Evolutionary conservation across 2,797 vertebrate species (phyloP).

Genomic region (Notolepis coatsorum): DNA sequence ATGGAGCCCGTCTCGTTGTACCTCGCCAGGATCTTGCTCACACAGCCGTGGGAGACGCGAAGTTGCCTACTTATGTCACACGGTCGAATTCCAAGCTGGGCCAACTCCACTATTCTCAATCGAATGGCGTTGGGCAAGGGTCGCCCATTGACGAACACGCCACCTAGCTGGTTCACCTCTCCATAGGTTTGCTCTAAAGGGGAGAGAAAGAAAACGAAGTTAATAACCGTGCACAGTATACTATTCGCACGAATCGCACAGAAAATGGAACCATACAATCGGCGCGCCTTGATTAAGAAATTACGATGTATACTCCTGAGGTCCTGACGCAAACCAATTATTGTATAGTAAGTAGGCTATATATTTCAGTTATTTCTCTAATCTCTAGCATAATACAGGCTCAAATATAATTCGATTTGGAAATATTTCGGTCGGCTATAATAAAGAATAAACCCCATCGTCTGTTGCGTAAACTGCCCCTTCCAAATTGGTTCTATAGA

Average conservation of each 20-base stretch:
- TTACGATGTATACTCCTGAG: slow-evolving; percentile 24
- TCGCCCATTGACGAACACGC: slow-evolving; percentile 97
- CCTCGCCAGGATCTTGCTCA: slow-evolving; percentile 96
- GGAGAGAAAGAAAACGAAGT: slow-evolving; percentile 11
- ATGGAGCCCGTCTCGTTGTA: slow-evolving; percentile 99
- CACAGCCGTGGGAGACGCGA: slow-evolving; percentile 96
- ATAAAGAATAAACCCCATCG: slow-evolving; percentile 22
- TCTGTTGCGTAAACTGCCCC: slow-evolving; percentile 2
- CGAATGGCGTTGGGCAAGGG: slow-evolving; percentile 96
- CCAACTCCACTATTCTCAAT: slow-evolving; percentile 95
- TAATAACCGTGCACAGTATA: not conserved
- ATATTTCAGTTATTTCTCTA: no score
- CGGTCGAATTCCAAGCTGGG: slow-evolving; percentile 96
- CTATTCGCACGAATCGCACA: slow-evolving; percentile 7
- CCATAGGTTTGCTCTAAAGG: slow-evolving; percentile 95
- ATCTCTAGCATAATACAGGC: slow-evolving; percentile 29
- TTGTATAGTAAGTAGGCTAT: no score
- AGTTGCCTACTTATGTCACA: slow-evolving; percentile 98
- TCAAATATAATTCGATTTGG: not conserved
- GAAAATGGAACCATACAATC: slow-evolving; percentile 60
- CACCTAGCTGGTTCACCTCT: slow-evolving; percentile 98
- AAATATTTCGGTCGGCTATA: no score
- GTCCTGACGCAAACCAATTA: slow-evolving; percentile 28
- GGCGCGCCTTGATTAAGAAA: slow-evolving; percentile 44
- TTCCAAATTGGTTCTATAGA: not conserved